Base-by-base conservation (phyloP, 1,140 invertebrate species). In the Homalodisca vitripennis region DNA sequence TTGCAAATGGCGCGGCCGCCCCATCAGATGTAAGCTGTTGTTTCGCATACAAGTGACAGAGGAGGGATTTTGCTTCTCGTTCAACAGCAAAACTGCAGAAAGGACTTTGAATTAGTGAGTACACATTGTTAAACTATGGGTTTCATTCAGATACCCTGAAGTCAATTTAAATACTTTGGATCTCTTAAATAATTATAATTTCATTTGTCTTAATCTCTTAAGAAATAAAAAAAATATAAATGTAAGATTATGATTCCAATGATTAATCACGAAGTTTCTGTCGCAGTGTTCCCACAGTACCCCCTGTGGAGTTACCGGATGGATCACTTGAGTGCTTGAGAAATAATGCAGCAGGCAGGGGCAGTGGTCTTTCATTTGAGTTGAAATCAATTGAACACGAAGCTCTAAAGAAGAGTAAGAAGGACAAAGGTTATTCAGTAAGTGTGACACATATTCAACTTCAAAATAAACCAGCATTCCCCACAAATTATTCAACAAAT, bases 21-120 rank as follows among this genome's bases (percentile, higher is more conserved):
- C 0, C 1, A 30, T 63, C 20, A 65, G 69, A 27, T 75, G 74
- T 64, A 46, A 26, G 1, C 46, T 72, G 12, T 26, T 71, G 0
- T 63, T 75, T 17, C 68, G 73, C 12, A 46, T 69, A 22, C 74
- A 75, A 62, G 41, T 69, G 6, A 74, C 74, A 0, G 74, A 75
- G 47, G 70, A 73, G 46, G 74, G 74, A 30, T 75, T 70, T 62
- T 75, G 74, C 67, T 75, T 73, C 60, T 75, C 74, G 6, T 75
- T 75, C 46, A 75, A 75, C 53, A 74, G 73, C 27, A 67, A 70
- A 67, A 74, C 73, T 3, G 60, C n/a, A n/a, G n/a, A n/a, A n/a
- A n/a, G n/a, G n/a, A n/a, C n/a, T n/a, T n/a, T n/a, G n/a, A n/a
- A n/a, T n/a, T n/a, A n/a, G n/a, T n/a, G n/a, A n/a, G n/a, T n/a